Conservation (phyloP, 2,113 vertebrate species). For the Canis aureus region DNA sequence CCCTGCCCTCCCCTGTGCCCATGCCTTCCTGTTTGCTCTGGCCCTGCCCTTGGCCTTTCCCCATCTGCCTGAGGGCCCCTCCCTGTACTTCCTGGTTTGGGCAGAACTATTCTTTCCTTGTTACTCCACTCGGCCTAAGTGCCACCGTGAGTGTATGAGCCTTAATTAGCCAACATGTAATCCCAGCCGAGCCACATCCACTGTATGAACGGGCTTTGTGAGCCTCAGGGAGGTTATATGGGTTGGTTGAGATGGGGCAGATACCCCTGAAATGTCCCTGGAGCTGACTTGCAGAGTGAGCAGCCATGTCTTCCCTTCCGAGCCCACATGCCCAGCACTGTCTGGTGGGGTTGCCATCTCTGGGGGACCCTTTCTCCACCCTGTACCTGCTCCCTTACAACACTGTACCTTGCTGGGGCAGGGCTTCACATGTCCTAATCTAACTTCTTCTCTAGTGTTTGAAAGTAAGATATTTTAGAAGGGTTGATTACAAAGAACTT, state of each 20-base stretch:
- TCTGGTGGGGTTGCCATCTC: background rate
- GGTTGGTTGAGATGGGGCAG: background rate
- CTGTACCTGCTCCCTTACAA: background rate
- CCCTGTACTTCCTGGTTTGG: background rate
- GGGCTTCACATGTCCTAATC: background rate
- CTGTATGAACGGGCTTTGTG: accelerated
- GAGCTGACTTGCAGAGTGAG: background rate
- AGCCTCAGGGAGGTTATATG: background rate
- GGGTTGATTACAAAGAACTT: accelerated
- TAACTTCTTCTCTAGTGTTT: accelerated
- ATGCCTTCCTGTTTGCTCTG: background rate
- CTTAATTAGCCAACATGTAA: background rate
- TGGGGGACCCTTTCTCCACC: too few relatives aligned
- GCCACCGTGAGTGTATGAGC: background rate
- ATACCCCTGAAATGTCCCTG: background rate
- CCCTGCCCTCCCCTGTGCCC: accelerated
- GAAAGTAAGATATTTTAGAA: accelerated
- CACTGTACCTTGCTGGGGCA: too few relatives aligned
- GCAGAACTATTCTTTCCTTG: accelerated
- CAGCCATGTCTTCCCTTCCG: too few relatives aligned
- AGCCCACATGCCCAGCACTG: background rate
- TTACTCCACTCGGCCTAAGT: accelerated
- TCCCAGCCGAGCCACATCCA: background rate
- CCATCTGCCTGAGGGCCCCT: background rate
- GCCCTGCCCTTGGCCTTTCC: background rate